Conservation (phyloP, 2,797 vertebrate genomes). For the Paguma larvata region DNA sequence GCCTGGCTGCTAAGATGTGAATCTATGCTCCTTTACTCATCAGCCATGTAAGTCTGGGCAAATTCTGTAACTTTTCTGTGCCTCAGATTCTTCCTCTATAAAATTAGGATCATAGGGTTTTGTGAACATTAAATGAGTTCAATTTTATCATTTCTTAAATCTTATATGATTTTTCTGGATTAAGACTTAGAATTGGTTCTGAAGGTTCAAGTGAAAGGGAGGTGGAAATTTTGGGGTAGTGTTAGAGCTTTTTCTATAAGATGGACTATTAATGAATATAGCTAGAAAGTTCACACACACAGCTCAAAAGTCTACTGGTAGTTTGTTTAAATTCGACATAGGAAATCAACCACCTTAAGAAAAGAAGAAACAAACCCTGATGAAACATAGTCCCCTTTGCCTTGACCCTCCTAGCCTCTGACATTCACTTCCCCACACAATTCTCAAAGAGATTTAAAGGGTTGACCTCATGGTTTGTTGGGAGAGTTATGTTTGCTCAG, state of each 20-base stretch:
- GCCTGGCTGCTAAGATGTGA: not conserved
- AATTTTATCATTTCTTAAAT: constrained; percentile 7
- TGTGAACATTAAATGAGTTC: not conserved
- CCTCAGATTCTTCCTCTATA: not conserved
- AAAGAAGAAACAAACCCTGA: not conserved
- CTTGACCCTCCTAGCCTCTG: not conserved
- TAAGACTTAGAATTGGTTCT: not conserved
- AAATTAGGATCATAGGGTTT: not conserved
- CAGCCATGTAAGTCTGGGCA: not conserved
- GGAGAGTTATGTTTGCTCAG: not conserved
- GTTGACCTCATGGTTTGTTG: not conserved
- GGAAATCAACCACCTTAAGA: constrained; percentile 21
- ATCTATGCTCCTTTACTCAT: not conserved
- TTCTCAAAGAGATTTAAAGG: not conserved
- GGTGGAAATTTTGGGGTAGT: not conserved
- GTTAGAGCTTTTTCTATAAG: not conserved
- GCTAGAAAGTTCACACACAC: not conserved
- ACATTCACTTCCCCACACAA: not conserved
- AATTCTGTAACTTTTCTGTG: not conserved
- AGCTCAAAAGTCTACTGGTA: constrained; percentile 33
- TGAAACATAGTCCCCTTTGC: not conserved
- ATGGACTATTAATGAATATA: not conserved
- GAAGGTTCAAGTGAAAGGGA: constrained; percentile 5
- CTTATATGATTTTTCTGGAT: not conserved
- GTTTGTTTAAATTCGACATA: constrained; percentile 46